These are phyloP conservation scores for Rhizomys pruinosus DNA, from an alignment of 2,113 vertebrate species.

Conservation along the genomic window DNA sequence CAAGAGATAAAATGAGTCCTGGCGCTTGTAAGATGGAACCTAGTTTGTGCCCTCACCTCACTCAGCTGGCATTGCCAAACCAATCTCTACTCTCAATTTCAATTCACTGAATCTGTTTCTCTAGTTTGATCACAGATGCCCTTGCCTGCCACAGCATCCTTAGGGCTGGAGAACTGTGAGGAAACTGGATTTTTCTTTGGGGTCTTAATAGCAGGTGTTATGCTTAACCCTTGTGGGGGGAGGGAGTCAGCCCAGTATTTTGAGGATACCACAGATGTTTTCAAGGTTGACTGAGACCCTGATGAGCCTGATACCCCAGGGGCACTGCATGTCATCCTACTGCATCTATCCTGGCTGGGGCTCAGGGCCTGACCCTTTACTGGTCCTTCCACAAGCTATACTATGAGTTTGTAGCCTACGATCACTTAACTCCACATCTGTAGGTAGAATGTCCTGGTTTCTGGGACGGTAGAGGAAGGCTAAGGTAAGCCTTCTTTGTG, in stretches of 20 bases:
- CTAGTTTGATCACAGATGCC: fast-evolving
- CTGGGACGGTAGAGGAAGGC: not conserved
- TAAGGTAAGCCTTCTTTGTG: not conserved
- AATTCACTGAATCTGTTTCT: fast-evolving
- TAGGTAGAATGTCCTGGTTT: not conserved
- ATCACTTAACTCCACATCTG: not conserved
- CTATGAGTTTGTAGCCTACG: fast-evolving
- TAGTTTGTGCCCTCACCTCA: fast-evolving
- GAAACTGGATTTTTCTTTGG: not conserved
- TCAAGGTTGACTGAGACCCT: not conserved
- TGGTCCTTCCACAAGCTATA: not conserved
- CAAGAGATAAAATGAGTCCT: not conserved
- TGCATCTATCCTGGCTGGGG: fast-evolving
- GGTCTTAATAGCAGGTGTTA: fast-evolving
- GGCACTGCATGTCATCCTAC: fast-evolving
- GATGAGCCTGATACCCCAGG: fast-evolving
- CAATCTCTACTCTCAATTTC: not conserved
- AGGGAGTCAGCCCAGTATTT: too few species aligned
- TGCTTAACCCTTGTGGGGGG: not conserved
- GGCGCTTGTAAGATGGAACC: not conserved
- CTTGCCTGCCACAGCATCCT: fast-evolving
- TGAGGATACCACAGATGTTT: not conserved
- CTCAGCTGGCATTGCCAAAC: not conserved
- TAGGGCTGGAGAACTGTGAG: not conserved
- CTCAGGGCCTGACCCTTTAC: not conserved